Conservation (phyloP, 2,888 invertebrate species). For the Eurytoma adleriae region DNA sequence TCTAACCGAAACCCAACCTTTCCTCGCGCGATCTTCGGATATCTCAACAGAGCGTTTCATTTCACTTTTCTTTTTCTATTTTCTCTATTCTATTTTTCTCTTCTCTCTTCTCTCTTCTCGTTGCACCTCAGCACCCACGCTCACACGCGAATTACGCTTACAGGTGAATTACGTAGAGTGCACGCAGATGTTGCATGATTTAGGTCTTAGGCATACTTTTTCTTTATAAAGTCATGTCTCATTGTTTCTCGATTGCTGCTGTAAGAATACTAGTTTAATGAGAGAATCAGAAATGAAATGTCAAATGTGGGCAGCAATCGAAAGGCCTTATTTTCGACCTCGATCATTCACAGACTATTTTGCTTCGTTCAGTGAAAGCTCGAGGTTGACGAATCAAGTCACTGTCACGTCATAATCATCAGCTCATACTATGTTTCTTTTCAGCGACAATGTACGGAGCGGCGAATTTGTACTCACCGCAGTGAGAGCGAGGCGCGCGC, state of each 20-base stretch:
- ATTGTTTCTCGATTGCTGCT: conserved; percentile 28
- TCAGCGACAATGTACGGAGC: conserved; percentile 73
- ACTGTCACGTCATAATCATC: conserved; percentile 50
- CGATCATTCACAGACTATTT: conserved; percentile 43
- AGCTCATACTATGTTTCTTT: conserved; percentile 69
- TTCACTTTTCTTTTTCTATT: not conserved
- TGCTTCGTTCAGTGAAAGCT: conserved; percentile 36
- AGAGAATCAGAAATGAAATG: not conserved
- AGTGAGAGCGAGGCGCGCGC: conserved; percentile 69
- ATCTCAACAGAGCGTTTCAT: conserved; percentile 37
- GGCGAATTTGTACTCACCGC: conserved; percentile 70
- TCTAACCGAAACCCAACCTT: conserved; percentile 74
- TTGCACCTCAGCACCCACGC: conserved; percentile 12
- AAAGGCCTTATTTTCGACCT: conserved; percentile 21
- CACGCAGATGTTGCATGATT: conserved; percentile 64
- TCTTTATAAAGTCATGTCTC: not conserved
- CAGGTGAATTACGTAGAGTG: conserved; percentile 37
- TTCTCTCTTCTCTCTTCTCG: not conserved
- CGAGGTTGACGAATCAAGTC: conserved; percentile 19
- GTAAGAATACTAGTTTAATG: not conserved
- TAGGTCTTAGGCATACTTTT: conserved; percentile 8
- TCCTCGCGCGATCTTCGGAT: conserved; percentile 41
- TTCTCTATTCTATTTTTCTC: not conserved
- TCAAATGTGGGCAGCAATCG: conserved; percentile 14
- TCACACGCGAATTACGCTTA: conserved; percentile 11